Evolutionary conservation across 2,888 invertebrate species (phyloP).

Genomic region (Drosophila mimica): DNA sequence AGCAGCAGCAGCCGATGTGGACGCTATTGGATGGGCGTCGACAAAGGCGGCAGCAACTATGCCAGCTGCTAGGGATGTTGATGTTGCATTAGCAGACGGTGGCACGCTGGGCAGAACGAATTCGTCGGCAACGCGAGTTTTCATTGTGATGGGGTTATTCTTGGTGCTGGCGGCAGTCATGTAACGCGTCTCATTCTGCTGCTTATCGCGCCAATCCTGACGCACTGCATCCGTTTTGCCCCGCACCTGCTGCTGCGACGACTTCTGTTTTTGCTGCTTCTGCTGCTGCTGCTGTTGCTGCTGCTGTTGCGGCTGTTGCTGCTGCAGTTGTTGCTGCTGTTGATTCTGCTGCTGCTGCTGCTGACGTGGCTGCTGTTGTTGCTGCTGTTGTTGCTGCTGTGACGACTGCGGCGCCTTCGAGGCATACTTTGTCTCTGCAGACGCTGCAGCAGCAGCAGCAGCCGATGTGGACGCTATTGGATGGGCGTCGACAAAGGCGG

Average conservation of each 20-base stretch:
- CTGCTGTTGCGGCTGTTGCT: not conserved
- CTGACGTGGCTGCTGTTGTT: not conserved
- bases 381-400: not conserved
- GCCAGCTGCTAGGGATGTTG: too few relatives aligned
- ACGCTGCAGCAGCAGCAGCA: not conserved
- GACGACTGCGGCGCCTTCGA: not conserved
- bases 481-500: not conserved
- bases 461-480: constrained; percentile 1
- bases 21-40: not conserved
- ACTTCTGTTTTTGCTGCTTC: not conserved
- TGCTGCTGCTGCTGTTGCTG: not conserved
- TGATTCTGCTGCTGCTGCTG: not conserved
- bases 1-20: constrained; percentile 1
- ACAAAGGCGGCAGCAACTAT: not conserved
- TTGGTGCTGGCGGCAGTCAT: constrained; percentile 39
- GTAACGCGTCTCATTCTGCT: constrained; percentile 32
- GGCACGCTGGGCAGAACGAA: constrained; percentile 37
- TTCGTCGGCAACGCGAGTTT: constrained; percentile 45
- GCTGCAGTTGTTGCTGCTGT: not conserved
- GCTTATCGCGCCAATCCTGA: constrained; percentile 27
- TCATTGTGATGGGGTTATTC: constrained; percentile 53
- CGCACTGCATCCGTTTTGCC: constrained; percentile 1
- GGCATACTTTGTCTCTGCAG: not conserved
- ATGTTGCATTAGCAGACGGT: not conserved
- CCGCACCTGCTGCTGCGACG: not conserved